Evolutionary conservation across 1,140 invertebrate genomes (phyloP), one percentile per base, ranked within the genome.

Genomic region (Cydia pomonella): DNA sequence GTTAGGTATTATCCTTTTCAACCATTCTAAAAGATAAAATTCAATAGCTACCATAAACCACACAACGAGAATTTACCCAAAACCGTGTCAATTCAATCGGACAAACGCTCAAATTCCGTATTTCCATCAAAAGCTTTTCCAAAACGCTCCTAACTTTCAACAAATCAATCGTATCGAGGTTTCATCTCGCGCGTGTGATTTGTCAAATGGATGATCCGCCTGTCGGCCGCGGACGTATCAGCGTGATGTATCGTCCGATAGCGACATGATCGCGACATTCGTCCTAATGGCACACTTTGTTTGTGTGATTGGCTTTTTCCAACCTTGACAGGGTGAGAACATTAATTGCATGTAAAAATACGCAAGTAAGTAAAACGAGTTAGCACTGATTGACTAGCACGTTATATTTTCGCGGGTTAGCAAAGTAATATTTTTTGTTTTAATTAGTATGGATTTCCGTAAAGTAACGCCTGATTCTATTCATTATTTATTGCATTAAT

Each of bases 111-210:
- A 47, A 47, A 47, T 16, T 44, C 16, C 16, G 47, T 50, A 50
- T n/a, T 47, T 47, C 44, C 44, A 47, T 50, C n/a, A 18, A 50
- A 50, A n/a, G 47, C 47, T 50, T 23, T 53, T n/a, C 18, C 53
- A 59, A 59, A 59, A 59, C 53, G 53, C 53, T 53, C n/a, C 53
- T 12, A 59, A 59, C 18, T 59, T 59, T 59, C 50, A 59, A 1
- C 53, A 59, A 59, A 23, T 59, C 53, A 59, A 59, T 59, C 53
- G 18, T 59, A 59, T 23, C 21, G 53, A 7, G 53, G 53, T 23
- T 10, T 50, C 47, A 50, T 50, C 18, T 59, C 53, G 16, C 53
- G 53, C 50, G 9, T 23, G 53, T 23, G n/a, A 59, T 59, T 59
- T 59, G 53, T 59, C 53, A 59, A 59, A 59, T 59, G 53, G 53